Conservation (phyloP, 2,797 vertebrate species). For the Chelon auratus region DNA sequence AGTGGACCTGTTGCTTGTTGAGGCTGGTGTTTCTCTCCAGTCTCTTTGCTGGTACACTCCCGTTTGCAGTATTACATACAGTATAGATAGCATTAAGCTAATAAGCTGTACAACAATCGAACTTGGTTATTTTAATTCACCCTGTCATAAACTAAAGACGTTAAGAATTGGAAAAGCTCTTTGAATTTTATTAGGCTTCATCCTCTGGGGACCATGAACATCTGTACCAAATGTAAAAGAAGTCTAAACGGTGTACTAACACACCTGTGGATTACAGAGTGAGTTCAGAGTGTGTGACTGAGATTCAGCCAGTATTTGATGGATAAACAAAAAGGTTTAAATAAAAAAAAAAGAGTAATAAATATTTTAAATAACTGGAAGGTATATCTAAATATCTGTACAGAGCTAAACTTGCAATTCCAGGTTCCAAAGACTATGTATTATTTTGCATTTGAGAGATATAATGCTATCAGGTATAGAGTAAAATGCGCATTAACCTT, state of each 20-base stretch:
- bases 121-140: slow-evolving; percentile 8
- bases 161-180: slow-evolving; percentile 7
- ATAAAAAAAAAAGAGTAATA: background rate
- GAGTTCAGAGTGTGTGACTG: slow-evolving; percentile 12
- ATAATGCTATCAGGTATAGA: background rate
- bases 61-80: background rate
- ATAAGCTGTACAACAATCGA: slow-evolving; percentile 1
- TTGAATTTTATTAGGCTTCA: slow-evolving; percentile 32
- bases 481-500: background rate
- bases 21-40: background rate
- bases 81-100: background rate
- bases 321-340: background rate
- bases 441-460: background rate
- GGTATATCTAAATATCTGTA: background rate
- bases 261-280: slow-evolving; percentile 41
- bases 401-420: slow-evolving; percentile 3
- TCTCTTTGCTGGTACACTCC: background rate
- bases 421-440: background rate
- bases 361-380: background rate
- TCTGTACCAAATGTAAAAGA: slow-evolving; percentile 33
- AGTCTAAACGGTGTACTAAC: slow-evolving; percentile 34
- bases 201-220: slow-evolving; percentile 32
- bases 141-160: slow-evolving; percentile 33
- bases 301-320: background rate
- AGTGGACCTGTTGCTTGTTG: background rate